Percentiles rank a stretch among this genome's conserved stretches.
Conservation (phyloP, 2,113 vertebrate genomes). For the Boleophthalmus pectinirostris region DNA sequence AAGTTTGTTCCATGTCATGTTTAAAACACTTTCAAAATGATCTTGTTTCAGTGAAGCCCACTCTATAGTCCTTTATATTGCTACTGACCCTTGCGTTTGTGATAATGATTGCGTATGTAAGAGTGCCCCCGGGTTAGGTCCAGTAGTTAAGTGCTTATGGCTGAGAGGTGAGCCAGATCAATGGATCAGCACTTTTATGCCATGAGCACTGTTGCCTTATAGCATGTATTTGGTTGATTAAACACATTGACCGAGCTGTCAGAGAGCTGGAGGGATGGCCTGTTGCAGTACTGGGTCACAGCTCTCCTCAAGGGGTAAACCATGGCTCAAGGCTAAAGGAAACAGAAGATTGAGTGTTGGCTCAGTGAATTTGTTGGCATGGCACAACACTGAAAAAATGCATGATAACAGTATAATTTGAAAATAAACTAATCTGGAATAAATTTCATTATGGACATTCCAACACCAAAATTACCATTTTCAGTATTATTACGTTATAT, state of each 20-base stretch:
- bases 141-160: slow-evolving; percentile 37
- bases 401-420: neutral
- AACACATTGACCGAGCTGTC: slow-evolving; percentile 67
- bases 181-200: slow-evolving; percentile 60
- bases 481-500: no score
- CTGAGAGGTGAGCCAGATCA: slow-evolving; percentile 48
- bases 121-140: slow-evolving; percentile 19
- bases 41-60: neutral
- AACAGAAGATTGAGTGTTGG: slow-evolving; percentile 25
- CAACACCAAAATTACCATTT: neutral
- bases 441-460: neutral
- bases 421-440: neutral
- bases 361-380: slow-evolving; percentile 31
- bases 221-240: slow-evolving; percentile 63
- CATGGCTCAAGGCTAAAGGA: slow-evolving; percentile 31
- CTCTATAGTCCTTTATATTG: slow-evolving; percentile 11
- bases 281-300: slow-evolving; percentile 26
- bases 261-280: slow-evolving; percentile 50
- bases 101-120: slow-evolving; percentile 3
- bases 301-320: slow-evolving; percentile 19
- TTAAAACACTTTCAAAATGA: slow-evolving; percentile 7
- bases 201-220: slow-evolving; percentile 52
- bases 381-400: neutral
- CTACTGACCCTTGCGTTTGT: neutral
- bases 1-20: neutral